Evolutionary conservation across 2,888 invertebrate genomes (phyloP), one percentile per base, ranked within the genome.

Genomic region (Melieria omissa): DNA sequence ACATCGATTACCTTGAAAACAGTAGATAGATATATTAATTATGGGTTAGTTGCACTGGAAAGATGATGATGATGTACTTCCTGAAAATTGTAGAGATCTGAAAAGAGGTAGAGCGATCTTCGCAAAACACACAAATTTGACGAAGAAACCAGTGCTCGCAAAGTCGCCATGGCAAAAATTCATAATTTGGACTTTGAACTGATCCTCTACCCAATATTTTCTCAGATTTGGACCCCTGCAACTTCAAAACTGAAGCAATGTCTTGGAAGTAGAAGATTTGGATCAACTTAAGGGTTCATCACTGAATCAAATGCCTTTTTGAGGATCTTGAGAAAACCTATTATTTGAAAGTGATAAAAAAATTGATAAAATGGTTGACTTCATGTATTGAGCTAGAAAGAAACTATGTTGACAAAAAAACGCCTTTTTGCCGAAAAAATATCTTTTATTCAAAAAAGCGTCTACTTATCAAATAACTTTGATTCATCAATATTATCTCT

Each of bases 391-490:
- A 62, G 5, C 44, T 6, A 46, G n/a, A 62, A n/a, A 5, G 45
- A 62, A 7, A 7, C 45, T 62, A 42, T 61, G 4, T 61, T 61
- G 61, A 42, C 12, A 12, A 61, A 61, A 44, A 41, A 61, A 42
- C 61, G 42, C 14, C 4, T 6, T 42, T 61, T 41, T 42, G n/a
- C 12, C 5, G 45, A 45, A 61, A 61, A 44, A 61, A 42, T 61
- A 45, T 4, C 4, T 55, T 55, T 2, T 55, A 55, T 55, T 55
- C 57, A 55, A 55, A 3, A 55, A n/a, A n/a, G n/a, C 29, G 2
- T 29, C 3, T 1, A 29, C 29, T 29, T 29, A 29, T 29, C 29
- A 29, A 29, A 29, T 2, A 2, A 29, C 29, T 29, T 29, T 29
- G 29, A 29, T 29, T 29, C 29, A 2, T 3, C 29, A 29, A 29